Evolutionary conservation across 1,140 invertebrate genomes (phyloP).

Genomic region (Berghia stephanieae): DNA sequence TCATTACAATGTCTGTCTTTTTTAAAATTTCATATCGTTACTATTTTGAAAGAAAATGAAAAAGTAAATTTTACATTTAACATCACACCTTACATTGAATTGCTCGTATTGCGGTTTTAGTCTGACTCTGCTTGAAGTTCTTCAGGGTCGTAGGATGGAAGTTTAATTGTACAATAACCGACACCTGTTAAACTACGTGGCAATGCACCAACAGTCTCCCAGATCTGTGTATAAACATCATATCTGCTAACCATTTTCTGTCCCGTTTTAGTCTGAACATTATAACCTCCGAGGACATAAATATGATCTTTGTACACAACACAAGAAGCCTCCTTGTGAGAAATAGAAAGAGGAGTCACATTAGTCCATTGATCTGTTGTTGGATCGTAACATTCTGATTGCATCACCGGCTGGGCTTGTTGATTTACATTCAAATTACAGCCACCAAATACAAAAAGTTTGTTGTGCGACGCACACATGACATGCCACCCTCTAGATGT

Average conservation of each 20-base stretch:
- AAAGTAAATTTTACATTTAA: no score
- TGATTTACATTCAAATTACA: slow-evolving; percentile 75
- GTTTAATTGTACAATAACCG: slow-evolving; percentile 63
- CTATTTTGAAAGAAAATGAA: no score
- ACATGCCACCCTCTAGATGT: slow-evolving; percentile 67
- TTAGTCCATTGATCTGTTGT: slow-evolving; percentile 75
- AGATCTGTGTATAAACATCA: slow-evolving; percentile 64
- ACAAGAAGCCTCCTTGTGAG: slow-evolving; percentile 67
- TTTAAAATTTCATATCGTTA: no score
- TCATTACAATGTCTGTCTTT: no score
- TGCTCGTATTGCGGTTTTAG: background rate
- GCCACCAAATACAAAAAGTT: slow-evolving; percentile 79
- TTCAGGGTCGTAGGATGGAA: slow-evolving; percentile 61
- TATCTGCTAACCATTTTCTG: slow-evolving; percentile 65
- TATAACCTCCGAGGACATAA: slow-evolving; percentile 67
- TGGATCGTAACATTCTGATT: slow-evolving; percentile 78
- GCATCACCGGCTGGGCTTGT: slow-evolving; percentile 76
- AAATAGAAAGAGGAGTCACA: slow-evolving; percentile 72
- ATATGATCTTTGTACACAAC: slow-evolving; percentile 65
- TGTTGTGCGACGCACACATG: slow-evolving; percentile 72
- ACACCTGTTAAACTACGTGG: slow-evolving; percentile 65
- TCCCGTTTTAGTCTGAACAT: slow-evolving; percentile 67
- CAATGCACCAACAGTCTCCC: slow-evolving; percentile 66
- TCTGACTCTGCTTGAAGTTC: slow-evolving; percentile 35
- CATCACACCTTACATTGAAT: no score